Evolutionary conservation across 2,113 vertebrate genomes (phyloP).

Genomic region (Bos taurus): DNA sequence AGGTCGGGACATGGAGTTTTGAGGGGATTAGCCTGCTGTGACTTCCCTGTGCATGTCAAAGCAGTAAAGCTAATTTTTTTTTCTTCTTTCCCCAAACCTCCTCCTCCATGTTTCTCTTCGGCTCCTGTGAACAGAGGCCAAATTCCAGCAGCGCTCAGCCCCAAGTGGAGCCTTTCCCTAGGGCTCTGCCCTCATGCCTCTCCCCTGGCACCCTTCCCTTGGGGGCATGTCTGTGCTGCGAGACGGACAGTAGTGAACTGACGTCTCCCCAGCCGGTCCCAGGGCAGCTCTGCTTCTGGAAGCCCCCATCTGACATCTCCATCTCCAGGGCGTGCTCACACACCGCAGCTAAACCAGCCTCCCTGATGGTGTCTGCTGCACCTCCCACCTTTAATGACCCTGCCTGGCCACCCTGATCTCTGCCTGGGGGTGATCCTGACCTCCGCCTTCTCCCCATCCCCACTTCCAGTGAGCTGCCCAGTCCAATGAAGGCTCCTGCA

Average conservation of each 20-base stretch:
- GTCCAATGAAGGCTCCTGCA: accelerated
- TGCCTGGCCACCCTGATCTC: accelerated
- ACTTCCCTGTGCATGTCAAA: background rate
- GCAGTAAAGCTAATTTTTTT: background rate
- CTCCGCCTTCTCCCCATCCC: accelerated
- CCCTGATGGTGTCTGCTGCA: background rate
- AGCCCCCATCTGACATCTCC: background rate
- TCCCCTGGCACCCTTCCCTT: accelerated
- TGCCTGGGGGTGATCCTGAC: background rate
- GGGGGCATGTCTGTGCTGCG: accelerated
- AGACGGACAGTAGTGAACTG: accelerated
- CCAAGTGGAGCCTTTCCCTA: background rate
- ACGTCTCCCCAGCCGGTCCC: accelerated
- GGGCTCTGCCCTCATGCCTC: background rate
- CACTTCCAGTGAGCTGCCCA: no score
- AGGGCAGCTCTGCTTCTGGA: background rate
- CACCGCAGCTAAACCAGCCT: accelerated
- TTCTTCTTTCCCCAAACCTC: background rate
- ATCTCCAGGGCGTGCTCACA: background rate
- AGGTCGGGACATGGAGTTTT: background rate
- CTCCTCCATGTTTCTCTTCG: accelerated
- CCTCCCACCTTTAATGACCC: background rate
- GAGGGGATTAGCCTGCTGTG: background rate
- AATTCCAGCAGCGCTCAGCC: accelerated
- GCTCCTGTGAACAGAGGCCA: background rate